Base-by-base conservation (phyloP, 2,888 invertebrate genomes). In the Lottia scabra region DNA sequence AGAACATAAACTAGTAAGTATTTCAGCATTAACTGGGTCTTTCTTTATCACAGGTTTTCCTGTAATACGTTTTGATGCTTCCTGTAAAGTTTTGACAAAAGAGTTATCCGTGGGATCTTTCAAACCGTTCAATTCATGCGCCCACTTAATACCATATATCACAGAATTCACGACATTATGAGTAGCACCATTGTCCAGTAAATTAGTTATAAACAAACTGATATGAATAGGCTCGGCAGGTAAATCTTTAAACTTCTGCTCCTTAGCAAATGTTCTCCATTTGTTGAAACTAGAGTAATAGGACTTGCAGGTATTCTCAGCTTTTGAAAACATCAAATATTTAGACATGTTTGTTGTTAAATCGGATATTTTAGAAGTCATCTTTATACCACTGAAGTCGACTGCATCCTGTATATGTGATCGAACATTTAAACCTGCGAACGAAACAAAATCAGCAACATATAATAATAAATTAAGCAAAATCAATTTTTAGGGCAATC, bases 21-120 rank as follows among this genome's bases (percentile, higher is more conserved):
- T 75, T 15, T 75, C 67, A n/a, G 63, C 12, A 6, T 72, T 27
- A 19, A 76, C 63, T 1, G 72, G 73, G 13, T 76, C 74, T 43
- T 78, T 76, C 30, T 73, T 75, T n/a, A 27, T 16, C 2, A 71
- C 66, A 16, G 72, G 27, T 48, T 65, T 74, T 13, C 68, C 63
- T n/a, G 8, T 62, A 15, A 63, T 43, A 10, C 74, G n/a, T 48
- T 78, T 75, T 5, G 76, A 69, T 1, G 71, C 48, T 26, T 78
- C 74, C 15, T 73, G 62, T 16, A 77, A 30, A 45, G 75, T 76
- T 46, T 63, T 72, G 16, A 77, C 72, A 67, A 73, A 78, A 19
- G 67, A 15, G 65, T 76, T 75, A 23, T 73, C 48, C 8, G 12
- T 19, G 19, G 48, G 48, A 48, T 48, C 48, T 4, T 16, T 6